Conservation (phyloP, 2,888 invertebrate species). For the Glomeris marginata region DNA sequence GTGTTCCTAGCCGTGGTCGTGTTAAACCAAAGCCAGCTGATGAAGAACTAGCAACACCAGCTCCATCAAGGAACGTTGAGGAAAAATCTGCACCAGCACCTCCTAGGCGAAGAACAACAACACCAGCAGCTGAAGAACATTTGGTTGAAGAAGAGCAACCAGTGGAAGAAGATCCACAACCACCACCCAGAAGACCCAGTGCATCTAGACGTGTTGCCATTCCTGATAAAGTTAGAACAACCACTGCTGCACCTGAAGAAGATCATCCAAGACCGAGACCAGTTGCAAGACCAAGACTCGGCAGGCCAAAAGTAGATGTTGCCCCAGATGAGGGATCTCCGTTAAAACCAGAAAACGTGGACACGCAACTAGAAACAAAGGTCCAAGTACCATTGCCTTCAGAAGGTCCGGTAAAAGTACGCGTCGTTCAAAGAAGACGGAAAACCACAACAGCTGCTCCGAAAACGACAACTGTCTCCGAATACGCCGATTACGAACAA, state of each 20-base stretch:
- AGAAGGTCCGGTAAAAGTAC: too few relatives aligned
- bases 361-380: neutral
- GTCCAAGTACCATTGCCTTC: neutral
- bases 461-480: slow-evolving; percentile 2
- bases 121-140: too few relatives aligned
- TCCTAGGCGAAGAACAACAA: too few relatives aligned
- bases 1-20: too few relatives aligned
- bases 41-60: too few relatives aligned
- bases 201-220: too few relatives aligned
- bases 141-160: too few relatives aligned
- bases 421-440: slow-evolving; percentile 2
- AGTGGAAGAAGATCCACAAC: neutral
- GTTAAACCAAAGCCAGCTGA: too few relatives aligned
- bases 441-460: slow-evolving; percentile 5
- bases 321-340: neutral
- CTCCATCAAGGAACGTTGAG: too few relatives aligned
- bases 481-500: slow-evolving; percentile 1
- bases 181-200: neutral
- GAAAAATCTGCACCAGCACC: too few relatives aligned
- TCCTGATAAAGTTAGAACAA: neutral
- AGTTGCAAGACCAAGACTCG: neutral
- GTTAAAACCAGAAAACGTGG: neutral
- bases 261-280: neutral
- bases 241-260: neutral
- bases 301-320: too few relatives aligned